Evolutionary conservation across 2,113 vertebrate species (phyloP).

Genomic region (Bolborhynchus lineola): DNA sequence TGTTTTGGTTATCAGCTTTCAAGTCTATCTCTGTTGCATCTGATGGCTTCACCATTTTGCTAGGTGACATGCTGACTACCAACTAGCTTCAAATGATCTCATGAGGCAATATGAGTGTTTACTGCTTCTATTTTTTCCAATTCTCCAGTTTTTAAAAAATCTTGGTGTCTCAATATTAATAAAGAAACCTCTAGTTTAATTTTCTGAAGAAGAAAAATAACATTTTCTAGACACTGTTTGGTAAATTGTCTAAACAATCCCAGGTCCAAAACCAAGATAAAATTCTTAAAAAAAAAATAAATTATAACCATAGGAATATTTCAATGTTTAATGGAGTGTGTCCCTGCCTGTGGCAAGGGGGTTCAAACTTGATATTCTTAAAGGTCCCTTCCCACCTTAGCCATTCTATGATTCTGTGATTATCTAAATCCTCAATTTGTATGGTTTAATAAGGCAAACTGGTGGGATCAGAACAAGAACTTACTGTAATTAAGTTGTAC

Average conservation of each 20-base stretch:
- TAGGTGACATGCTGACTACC: neutral
- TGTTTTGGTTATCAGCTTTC: neutral
- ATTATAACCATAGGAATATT: neutral
- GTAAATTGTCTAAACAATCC: neutral
- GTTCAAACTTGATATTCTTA: neutral
- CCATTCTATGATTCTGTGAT: neutral
- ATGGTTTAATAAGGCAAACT: neutral
- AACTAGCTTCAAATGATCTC: neutral
- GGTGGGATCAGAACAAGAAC: neutral
- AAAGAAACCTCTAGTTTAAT: neutral
- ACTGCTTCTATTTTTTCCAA: neutral
- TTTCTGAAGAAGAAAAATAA: neutral
- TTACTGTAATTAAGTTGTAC: neutral
- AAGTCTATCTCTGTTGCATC: neutral
- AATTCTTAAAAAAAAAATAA: neutral
- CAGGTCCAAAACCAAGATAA: neutral
- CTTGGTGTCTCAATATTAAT: neutral
- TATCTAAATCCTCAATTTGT: neutral
- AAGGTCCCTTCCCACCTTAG: neutral
- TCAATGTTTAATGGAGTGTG: neutral
- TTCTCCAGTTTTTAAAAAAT: neutral
- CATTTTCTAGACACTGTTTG: neutral
- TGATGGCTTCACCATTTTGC: neutral
- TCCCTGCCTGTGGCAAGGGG: too few species aligned
- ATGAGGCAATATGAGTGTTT: neutral